Conservation (phyloP, 2,888 invertebrate genomes). For the Drosophila nigricruria region DNA sequence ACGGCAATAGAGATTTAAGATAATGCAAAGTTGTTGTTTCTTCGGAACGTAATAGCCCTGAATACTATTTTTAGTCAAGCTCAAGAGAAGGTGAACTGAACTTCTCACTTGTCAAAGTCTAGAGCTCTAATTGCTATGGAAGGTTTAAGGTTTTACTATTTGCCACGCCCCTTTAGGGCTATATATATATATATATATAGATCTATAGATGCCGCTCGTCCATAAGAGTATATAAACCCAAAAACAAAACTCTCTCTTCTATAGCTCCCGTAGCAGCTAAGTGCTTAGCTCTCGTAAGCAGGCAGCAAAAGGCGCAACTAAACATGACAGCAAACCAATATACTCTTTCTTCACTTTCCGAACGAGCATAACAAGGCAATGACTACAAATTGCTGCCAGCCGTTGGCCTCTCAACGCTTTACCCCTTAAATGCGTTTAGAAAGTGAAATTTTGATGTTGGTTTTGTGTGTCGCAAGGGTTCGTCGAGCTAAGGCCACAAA, state of each 20-base stretch:
- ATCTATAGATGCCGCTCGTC: background rate
- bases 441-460: slow-evolving; percentile 33
- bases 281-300: background rate
- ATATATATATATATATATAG: background rate
- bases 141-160: background rate
- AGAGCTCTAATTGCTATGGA: background rate
- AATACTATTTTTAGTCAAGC: background rate
- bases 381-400: slow-evolving; percentile 77
- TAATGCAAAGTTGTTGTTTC: background rate
- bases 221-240: background rate
- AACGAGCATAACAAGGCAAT: slow-evolving; percentile 61
- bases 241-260: background rate
- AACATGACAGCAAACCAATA: background rate
- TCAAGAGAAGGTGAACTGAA: background rate
- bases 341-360: background rate
- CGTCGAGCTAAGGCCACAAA: slow-evolving; percentile 65
- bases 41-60: no score
- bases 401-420: slow-evolving; percentile 38
- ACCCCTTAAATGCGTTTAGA: slow-evolving; percentile 44
- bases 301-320: background rate
- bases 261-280: background rate
- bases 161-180: background rate
- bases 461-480: slow-evolving; percentile 24
- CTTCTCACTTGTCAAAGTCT: background rate
- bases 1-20: background rate